Evolutionary conservation across 2,797 vertebrate species (phyloP).

Genomic region (Karalla daura): DNA sequence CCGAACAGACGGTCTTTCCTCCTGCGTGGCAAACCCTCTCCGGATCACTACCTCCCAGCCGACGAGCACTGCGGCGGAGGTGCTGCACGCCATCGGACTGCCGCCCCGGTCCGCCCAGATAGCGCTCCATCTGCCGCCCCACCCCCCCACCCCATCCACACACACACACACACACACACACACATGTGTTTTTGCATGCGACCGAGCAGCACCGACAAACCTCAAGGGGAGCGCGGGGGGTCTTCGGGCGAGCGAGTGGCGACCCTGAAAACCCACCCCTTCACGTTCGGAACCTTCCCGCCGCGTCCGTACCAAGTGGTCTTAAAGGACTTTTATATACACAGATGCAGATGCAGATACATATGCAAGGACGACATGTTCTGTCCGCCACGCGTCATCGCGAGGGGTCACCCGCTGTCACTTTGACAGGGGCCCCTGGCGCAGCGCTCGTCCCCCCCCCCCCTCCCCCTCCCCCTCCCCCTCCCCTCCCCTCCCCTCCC

Average conservation of each 20-base stretch:
- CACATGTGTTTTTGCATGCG: constrained; percentile 66
- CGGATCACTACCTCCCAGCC: constrained; percentile 69
- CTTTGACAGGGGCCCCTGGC: constrained; percentile 7
- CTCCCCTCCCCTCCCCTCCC: constrained; percentile 49
- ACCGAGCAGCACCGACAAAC: constrained; percentile 10
- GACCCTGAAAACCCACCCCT: too few species aligned
- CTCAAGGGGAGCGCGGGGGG: constrained; percentile 16
- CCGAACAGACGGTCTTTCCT: constrained; percentile 15
- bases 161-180: too few species aligned
- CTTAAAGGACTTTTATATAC: constrained; percentile 40
- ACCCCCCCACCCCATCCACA: not conserved
- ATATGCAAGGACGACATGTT: constrained; percentile 17
- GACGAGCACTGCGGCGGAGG: constrained; percentile 48
- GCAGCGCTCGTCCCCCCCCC: constrained; percentile 34
- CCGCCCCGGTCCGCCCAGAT: constrained; percentile 36
- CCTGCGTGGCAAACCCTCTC: constrained; percentile 20
- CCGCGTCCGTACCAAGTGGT: constrained; percentile 15
- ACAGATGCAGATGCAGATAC: too few species aligned
- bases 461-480: constrained; percentile 55
- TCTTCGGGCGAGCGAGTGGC: not conserved
- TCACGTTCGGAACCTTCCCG: constrained; percentile 5
- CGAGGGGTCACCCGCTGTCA: constrained; percentile 10
- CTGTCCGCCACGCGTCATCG: constrained; percentile 5
- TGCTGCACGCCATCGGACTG: constrained; percentile 38
- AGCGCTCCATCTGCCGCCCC: constrained; percentile 38